These are phyloP conservation scores for Vireo griseus DNA, from an alignment of 2,797 vertebrate species.

Conservation along the genomic window DNA sequence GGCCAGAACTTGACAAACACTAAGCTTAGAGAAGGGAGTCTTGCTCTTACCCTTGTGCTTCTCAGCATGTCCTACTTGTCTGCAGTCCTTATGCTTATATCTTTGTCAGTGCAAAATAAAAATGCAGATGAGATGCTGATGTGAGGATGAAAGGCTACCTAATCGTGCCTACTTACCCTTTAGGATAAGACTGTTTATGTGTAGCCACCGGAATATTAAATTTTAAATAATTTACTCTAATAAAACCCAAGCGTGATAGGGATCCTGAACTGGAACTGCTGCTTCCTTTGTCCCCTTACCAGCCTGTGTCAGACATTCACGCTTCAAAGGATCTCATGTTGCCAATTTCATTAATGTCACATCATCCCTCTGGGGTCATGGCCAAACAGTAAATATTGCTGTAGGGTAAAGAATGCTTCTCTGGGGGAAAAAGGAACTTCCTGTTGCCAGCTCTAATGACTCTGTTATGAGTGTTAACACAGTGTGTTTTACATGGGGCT, in stretches of 20 bases:
- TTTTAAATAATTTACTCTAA: background rate
- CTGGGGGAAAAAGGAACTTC: background rate
- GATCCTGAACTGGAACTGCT: background rate
- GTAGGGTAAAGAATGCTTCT: background rate
- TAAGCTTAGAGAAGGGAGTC: background rate
- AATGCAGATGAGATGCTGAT: background rate
- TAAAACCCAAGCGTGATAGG: background rate
- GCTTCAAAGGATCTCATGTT: background rate
- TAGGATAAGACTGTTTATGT: background rate
- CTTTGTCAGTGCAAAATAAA: background rate
- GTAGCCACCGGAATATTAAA: background rate
- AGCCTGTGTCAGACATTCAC: background rate
- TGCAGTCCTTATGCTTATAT: background rate
- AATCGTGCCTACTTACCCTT: background rate
- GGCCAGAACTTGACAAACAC: background rate
- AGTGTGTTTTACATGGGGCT: background rate
- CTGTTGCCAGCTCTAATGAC: background rate
- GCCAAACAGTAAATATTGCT: slow-evolving; percentile 31
- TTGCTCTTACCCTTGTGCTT: background rate
- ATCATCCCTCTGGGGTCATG: background rate
- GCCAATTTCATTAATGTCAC: slow-evolving; percentile 24
- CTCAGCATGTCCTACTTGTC: background rate
- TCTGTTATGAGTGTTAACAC: background rate
- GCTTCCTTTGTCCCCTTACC: background rate
- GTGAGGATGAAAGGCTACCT: background rate